Conservation (phyloP, 2,888 invertebrate genomes). For the Ischnus inquisitorius region DNA sequence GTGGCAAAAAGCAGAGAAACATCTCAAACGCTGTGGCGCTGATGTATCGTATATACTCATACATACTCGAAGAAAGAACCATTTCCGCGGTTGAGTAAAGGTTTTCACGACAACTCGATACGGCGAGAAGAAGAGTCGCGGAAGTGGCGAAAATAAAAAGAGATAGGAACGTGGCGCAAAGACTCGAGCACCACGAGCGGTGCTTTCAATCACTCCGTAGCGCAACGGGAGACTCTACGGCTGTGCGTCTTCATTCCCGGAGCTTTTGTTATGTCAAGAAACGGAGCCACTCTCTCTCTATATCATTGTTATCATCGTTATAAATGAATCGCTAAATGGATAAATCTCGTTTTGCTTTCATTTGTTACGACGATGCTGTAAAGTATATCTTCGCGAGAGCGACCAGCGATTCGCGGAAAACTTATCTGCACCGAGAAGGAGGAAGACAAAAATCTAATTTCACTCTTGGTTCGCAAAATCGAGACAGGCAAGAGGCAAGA, state of each 20-base stretch:
- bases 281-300: conserved; percentile 24
- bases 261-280: conserved; percentile 31
- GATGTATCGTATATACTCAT: conserved; percentile 49
- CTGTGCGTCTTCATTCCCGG: not conserved
- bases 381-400: not conserved
- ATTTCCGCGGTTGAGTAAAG: conserved; percentile 55
- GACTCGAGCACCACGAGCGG: conserved; percentile 13
- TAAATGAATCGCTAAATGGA: conserved; percentile 57
- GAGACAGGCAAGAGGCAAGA: not conserved
- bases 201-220: conserved; percentile 60
- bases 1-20: conserved; percentile 34
- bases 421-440: conserved; percentile 20
- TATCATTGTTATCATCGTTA: conserved; percentile 33
- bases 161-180: conserved; percentile 23
- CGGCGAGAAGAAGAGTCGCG: conserved; percentile 26
- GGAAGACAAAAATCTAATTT: conserved; percentile 26
- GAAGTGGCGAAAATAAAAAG: conserved; percentile 21
- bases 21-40: conserved; percentile 26
- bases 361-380: conserved; percentile 33
- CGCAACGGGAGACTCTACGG: not conserved
- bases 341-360: conserved; percentile 50
- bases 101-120: conserved; percentile 64
- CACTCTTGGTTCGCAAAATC: conserved; percentile 15
- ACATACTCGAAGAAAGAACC: conserved; percentile 57
- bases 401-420: not conserved